Conservation (phyloP, 2,888 invertebrate genomes). For the Drymonia ruficornis region DNA sequence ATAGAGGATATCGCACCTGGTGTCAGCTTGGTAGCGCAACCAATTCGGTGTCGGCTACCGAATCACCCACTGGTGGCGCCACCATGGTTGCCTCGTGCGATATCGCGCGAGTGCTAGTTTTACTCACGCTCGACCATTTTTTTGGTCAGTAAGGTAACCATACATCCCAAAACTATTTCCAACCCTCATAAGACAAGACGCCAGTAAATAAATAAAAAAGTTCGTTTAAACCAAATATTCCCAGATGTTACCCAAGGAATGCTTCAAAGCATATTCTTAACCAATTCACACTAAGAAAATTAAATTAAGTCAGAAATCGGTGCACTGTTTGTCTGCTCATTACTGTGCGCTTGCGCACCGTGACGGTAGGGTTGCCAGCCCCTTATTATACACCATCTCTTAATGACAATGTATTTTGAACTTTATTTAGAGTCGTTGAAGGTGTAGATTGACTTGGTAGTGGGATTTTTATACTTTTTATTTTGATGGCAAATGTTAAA, state of each 20-base stretch:
- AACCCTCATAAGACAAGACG: conserved; percentile 5
- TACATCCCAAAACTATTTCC: too few species aligned
- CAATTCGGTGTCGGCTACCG: too few species aligned
- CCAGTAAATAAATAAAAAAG: conserved; percentile 14
- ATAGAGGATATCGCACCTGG: too few species aligned
- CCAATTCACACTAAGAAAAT: conserved; percentile 52
- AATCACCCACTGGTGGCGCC: too few species aligned
- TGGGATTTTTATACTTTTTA: conserved; percentile 16
- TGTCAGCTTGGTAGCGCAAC: too few species aligned
- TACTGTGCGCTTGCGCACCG: conserved; percentile 69
- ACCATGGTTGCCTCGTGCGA: too few species aligned
- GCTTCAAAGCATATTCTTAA: conserved; percentile 41
- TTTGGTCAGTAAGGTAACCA: too few species aligned
- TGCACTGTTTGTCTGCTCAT: conserved; percentile 69
- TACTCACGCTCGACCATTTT: too few species aligned
- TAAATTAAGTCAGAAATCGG: conserved; percentile 48
- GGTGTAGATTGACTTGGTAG: not conserved
- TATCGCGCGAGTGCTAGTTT: too few species aligned
- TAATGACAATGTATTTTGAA: not conserved
- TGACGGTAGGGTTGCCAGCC: conserved; percentile 74
- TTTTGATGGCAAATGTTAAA: conserved; percentile 21
- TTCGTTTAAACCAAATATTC: conserved; percentile 25
- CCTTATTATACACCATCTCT: conserved; percentile 37
- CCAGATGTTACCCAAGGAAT: conserved; percentile 43
- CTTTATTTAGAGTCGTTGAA: accelerated